A percentile compares a stretch with the other conserved stretches of the same genome.
Evolutionary conservation across 2,888 invertebrate genomes (phyloP).

Genomic region (Holacanthella duospinosa): DNA sequence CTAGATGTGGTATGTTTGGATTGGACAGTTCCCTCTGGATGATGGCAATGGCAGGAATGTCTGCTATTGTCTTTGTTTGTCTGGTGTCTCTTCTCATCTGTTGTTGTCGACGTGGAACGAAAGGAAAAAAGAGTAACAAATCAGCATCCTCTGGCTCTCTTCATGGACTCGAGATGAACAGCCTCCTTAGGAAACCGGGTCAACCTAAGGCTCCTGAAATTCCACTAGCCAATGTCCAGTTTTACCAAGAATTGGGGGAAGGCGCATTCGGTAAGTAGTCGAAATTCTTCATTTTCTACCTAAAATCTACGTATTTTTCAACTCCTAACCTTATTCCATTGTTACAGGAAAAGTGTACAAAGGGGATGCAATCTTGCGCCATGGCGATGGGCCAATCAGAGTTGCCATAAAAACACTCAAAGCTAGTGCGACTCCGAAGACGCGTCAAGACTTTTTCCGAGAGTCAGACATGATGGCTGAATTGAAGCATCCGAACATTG

Average conservation of each 20-base stretch:
- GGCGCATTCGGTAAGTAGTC: slow-evolving; percentile 81
- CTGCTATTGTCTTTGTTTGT: slow-evolving; percentile 48
- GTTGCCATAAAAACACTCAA: slow-evolving; percentile 91
- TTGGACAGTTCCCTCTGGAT: slow-evolving; percentile 63
- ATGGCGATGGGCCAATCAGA: slow-evolving; percentile 54
- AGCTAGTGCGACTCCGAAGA: slow-evolving; percentile 82
- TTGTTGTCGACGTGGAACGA: slow-evolving; percentile 52
- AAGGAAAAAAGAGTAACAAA: slow-evolving; percentile 22
- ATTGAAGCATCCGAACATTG: slow-evolving; percentile 87
- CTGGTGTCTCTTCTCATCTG: slow-evolving; percentile 50
- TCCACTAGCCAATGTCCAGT: slow-evolving; percentile 69
- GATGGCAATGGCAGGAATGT: slow-evolving; percentile 42
- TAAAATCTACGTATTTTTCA: too few species aligned
- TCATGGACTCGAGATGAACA: slow-evolving; percentile 67
- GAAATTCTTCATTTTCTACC: too few species aligned
- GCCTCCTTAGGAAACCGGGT: slow-evolving; percentile 53
- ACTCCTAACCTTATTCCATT: background rate
- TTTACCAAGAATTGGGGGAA: slow-evolving; percentile 84
- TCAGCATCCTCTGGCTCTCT: slow-evolving; percentile 27
- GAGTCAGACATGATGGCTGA: slow-evolving; percentile 93
- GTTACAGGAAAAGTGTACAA: slow-evolving; percentile 75
- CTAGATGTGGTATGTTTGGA: slow-evolving; percentile 56
- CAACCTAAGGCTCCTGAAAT: slow-evolving; percentile 66
- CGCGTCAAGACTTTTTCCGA: slow-evolving; percentile 69
- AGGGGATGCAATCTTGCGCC: slow-evolving; percentile 61